A percentile compares a stretch with the other conserved stretches of the same genome.
Evolutionary conservation across 2,113 vertebrate genomes (phyloP).

Genomic region (Stomatorhinus ivindoensis): DNA sequence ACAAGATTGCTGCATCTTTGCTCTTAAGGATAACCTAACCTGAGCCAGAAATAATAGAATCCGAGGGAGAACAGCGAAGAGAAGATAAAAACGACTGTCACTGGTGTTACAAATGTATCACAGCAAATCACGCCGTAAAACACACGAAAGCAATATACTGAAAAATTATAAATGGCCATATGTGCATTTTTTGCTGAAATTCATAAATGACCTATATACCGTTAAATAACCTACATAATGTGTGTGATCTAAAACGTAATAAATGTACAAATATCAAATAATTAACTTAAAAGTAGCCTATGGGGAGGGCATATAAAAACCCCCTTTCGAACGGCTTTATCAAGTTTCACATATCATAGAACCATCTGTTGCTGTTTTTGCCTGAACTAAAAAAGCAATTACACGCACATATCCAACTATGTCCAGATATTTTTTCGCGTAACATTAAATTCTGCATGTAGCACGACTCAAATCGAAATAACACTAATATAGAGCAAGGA

Average conservation of each 20-base stretch:
- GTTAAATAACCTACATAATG: background rate
- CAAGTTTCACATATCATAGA: conserved; percentile 9
- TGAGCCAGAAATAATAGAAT: background rate
- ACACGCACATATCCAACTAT: background rate
- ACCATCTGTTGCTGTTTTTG: conserved; percentile 60
- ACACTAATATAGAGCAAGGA: background rate
- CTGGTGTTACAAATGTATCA: background rate
- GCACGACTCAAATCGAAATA: background rate
- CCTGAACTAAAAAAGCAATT: background rate
- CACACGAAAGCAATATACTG: background rate
- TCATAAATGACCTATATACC: background rate
- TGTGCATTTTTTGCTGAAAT: background rate
- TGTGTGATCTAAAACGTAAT: background rate
- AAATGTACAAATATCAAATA: background rate
- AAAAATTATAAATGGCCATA: background rate
- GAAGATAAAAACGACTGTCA: background rate
- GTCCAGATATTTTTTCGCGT: background rate
- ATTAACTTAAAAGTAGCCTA: background rate
- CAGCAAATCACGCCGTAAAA: background rate
- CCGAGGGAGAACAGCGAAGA: background rate
- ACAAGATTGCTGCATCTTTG: background rate
- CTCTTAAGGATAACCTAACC: background rate
- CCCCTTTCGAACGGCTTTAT: background rate
- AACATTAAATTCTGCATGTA: background rate
- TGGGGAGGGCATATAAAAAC: background rate